phyloP scores from a whole-genome alignment of 37 sponge, comb jelly and placozoan genomes.

The Haliclona indistincta region DNA sequence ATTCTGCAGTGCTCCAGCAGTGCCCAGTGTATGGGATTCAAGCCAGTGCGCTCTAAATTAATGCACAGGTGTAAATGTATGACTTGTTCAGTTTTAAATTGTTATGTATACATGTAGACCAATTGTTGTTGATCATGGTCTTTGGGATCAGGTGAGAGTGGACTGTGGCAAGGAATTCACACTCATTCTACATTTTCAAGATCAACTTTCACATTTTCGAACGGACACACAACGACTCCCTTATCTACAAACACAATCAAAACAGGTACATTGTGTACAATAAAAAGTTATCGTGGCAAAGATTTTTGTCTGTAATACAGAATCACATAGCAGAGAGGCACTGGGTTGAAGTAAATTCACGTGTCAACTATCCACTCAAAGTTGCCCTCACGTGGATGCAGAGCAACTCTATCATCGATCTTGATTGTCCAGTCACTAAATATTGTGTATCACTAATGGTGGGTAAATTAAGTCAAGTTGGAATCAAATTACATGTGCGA shows the following conservation, averaged over 20 bases:
- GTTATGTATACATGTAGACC: constrained; percentile 6
- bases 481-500: not conserved
- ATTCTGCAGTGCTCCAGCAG: too few relatives aligned
- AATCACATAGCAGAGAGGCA: constrained; percentile 22
- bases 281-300: too few relatives aligned
- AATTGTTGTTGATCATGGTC: not conserved
- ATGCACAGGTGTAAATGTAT: too few relatives aligned
- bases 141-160: constrained; percentile 7
- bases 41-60: too few relatives aligned
- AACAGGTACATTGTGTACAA: not conserved
- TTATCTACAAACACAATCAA: not conserved
- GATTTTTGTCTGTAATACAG: not conserved
- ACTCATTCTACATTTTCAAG: constrained; percentile 14
- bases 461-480: constrained; percentile 5
- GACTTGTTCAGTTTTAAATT: not conserved
- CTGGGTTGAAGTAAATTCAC: constrained; percentile 21
- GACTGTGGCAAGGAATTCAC: too few relatives aligned
- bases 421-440: constrained; percentile 14
- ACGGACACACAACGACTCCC: not conserved
- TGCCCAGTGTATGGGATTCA: too few relatives aligned
- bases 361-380: constrained; percentile 20
- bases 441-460: constrained; percentile 14
- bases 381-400: not conserved
- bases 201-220: not conserved
- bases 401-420: constrained; percentile 1